These are phyloP conservation scores for Crocallis elinguaria DNA, from an alignment of 2,888 invertebrate genomes.

Conservation along the genomic window DNA sequence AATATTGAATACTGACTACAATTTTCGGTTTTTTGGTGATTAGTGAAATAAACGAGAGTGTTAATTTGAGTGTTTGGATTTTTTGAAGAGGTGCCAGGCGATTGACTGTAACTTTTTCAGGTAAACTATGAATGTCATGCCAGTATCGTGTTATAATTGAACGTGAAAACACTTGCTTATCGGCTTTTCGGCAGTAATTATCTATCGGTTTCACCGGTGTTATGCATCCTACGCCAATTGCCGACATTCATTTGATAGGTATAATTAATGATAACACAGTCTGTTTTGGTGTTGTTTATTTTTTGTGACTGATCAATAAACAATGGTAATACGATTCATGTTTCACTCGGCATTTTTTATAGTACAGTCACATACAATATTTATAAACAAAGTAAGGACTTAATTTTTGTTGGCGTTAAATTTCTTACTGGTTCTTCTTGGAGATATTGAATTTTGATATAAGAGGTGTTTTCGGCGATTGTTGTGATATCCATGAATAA, in stretches of 20 bases:
- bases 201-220: conserved; percentile 34
- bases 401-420: too few species aligned
- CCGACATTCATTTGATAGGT: conserved; percentile 1
- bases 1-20: conserved; percentile 6
- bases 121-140: conserved; percentile 17
- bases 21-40: conserved; percentile 7
- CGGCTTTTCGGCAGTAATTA: conserved; percentile 32
- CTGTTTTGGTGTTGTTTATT: neutral
- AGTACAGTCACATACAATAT: neutral
- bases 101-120: conserved; percentile 31
- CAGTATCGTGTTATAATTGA: conserved; percentile 11
- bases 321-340: neutral
- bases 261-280: conserved; percentile 9
- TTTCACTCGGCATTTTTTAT: neutral
- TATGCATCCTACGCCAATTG: conserved; percentile 27
- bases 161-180: conserved; percentile 24
- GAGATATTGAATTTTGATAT: too few species aligned
- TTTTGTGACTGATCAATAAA: neutral
- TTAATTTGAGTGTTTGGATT: conserved; percentile 27
- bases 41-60: conserved; percentile 22
- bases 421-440: too few species aligned
- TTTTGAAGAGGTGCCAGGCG: conserved; percentile 11
- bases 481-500: too few species aligned
- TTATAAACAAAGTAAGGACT: neutral
- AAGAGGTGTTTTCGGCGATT: too few species aligned